Evolutionary conservation across 1,140 invertebrate species (phyloP).

Genomic region (Leptinotarsa lineolata): DNA sequence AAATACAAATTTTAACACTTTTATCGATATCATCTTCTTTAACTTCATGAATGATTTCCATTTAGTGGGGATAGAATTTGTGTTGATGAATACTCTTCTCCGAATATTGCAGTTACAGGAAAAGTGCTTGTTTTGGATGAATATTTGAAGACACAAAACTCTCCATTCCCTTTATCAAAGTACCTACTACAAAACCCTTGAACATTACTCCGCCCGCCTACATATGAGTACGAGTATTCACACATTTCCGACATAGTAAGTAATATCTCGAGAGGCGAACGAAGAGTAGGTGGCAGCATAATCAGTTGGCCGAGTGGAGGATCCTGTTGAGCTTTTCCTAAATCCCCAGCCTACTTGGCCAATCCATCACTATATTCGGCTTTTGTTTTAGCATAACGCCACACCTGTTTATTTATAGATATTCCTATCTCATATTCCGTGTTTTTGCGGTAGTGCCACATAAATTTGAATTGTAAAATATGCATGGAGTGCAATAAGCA

Average conservation of each 20-base stretch:
- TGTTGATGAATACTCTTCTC: too few species aligned
- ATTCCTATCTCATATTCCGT: neutral
- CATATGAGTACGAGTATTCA: conserved; percentile 48
- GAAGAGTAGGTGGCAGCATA: conserved; percentile 48
- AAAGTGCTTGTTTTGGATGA: too few species aligned
- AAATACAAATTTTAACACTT: too few species aligned
- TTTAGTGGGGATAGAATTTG: too few species aligned
- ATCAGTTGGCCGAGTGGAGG: conserved; percentile 55
- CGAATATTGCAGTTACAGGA: too few species aligned
- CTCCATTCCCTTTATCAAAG: too few species aligned
- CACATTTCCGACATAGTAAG: conserved; percentile 31
- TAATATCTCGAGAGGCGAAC: conserved; percentile 9
- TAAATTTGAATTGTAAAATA: neutral
- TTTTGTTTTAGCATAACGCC: conserved; percentile 38
- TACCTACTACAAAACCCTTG: conserved; percentile 35
- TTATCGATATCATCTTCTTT: too few species aligned
- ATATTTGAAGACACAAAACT: neutral
- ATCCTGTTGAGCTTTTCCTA: conserved; percentile 57
- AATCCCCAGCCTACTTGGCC: conserved; percentile 56
- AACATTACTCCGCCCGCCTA: conserved; percentile 38
- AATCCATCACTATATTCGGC: conserved; percentile 56
- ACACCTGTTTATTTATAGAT: conserved; percentile 19
- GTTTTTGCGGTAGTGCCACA: neutral
- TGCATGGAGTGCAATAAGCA: neutral
- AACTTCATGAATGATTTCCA: too few species aligned